Percentiles rank a stretch among this genome's conserved stretches.
Evolutionary conservation across 2,888 invertebrate genomes (phyloP).

Genomic region (Furcula furcula): DNA sequence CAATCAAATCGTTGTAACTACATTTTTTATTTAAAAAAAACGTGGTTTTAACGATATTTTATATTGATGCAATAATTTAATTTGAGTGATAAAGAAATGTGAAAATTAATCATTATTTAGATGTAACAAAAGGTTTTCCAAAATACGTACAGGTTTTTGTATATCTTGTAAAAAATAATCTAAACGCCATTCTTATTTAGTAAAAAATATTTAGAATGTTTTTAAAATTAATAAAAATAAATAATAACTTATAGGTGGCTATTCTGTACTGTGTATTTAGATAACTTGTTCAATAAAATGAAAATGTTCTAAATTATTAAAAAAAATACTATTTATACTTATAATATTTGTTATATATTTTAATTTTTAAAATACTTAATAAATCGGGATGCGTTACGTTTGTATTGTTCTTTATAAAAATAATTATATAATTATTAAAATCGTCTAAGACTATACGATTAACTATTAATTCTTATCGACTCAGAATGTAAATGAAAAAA

Average conservation of each 20-base stretch:
- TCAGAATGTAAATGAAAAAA: slow-evolving; percentile 77
- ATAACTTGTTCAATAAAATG: slow-evolving; percentile 73
- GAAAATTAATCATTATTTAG: slow-evolving; percentile 13
- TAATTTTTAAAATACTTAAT: slow-evolving; percentile 48
- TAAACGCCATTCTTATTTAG: slow-evolving; percentile 44
- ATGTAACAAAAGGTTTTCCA: slow-evolving; percentile 27
- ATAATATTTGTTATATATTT: slow-evolving; percentile 71
- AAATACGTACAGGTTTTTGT: slow-evolving; percentile 51
- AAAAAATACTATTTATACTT: slow-evolving; percentile 55
- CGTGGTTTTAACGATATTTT: slow-evolving; percentile 25
- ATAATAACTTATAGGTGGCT: slow-evolving; percentile 55
- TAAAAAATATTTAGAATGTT: slow-evolving; percentile 54
- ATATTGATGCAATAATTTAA: slow-evolving; percentile 12
- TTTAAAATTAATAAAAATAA: slow-evolving; percentile 41
- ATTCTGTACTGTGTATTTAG: slow-evolving; percentile 62
- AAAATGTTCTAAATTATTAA: slow-evolving; percentile 67
- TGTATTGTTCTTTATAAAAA: slow-evolving; percentile 64
- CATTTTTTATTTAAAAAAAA: slow-evolving; percentile 33
- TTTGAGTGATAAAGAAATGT: slow-evolving; percentile 12
- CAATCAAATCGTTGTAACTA: slow-evolving; percentile 28
- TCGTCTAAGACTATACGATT: slow-evolving; percentile 69
- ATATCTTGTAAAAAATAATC: slow-evolving; percentile 25
- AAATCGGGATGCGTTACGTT: slow-evolving; percentile 60
- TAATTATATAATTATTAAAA: slow-evolving; percentile 47
- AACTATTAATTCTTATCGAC: slow-evolving; percentile 74